Evolutionary conservation across 2,797 vertebrate genomes (phyloP).

Genomic region (Sylvilagus floridanus): DNA sequence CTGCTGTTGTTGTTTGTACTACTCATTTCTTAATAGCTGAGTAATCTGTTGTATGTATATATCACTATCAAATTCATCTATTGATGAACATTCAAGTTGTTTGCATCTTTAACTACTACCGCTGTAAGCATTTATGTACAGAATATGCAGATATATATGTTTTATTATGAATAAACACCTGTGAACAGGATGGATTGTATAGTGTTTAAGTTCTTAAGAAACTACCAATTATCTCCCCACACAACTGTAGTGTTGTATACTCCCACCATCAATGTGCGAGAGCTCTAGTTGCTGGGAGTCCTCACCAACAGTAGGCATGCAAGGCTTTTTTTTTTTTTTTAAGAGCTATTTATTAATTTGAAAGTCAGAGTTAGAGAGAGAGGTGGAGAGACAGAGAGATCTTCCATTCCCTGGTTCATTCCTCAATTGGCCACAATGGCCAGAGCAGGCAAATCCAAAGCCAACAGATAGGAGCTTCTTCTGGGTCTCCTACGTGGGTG

Average conservation of each 20-base stretch:
- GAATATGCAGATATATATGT: background rate
- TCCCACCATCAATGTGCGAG: background rate
- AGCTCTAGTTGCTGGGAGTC: background rate
- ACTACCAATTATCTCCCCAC: slow-evolving; percentile 24
- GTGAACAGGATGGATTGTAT: background rate
- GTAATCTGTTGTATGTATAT: background rate
- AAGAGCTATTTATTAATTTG: no score
- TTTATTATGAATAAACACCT: slow-evolving; percentile 33
- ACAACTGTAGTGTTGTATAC: background rate
- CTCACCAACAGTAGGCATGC: background rate
- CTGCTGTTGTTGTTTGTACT: background rate
- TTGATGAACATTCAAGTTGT: no score
- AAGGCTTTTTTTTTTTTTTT: background rate
- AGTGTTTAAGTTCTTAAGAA: slow-evolving; percentile 28
- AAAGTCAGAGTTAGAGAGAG: no score
- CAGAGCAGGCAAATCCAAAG: no score
- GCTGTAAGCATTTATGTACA: background rate
- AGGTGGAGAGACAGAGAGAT: no score
- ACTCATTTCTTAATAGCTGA: slow-evolving; percentile 30
- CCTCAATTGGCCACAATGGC: no score
- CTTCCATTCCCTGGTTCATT: no score
- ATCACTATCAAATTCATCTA: background rate
- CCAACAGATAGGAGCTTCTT: no score
- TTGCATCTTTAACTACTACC: background rate
- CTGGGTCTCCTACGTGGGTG: no score